Evolutionary conservation across 2,888 invertebrate genomes (phyloP), one percentile per base, ranked within the genome.

Genomic region (Dione juno): DNA sequence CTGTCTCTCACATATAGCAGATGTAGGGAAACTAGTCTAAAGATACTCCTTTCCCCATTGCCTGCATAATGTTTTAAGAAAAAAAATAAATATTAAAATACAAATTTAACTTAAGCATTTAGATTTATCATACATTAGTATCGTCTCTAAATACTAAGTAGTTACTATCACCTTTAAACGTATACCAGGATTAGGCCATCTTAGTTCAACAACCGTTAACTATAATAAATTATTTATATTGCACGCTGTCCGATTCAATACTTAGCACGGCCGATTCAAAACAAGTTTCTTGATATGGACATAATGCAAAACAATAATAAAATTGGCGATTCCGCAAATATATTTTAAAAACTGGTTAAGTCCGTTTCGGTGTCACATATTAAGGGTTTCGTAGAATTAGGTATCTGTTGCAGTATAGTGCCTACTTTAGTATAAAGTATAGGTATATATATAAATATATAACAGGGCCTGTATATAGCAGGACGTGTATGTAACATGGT

Each of bases 141-240:
- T 54, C n/a, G 13, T 54, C 5, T 35, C n/a, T 45, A 16, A 57
- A 16, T 40, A 57, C 16, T 57, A 40, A 57, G 40, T 19, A 19
- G 57, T 16, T 16, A 40, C 37, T n/a, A 54, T 37, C 48, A 13
- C 48, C 16, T 37, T 35, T 48, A 52, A 50, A 48, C 52, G 52
- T 40, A 40, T 19, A 64, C 37, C 37, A 48, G 40, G 50, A 64
- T 64, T 64, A 64, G 64, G 64, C 64, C 64, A 64, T 64, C 52
- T 64, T 64, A 52, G 64, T 64, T 64, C 64, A 64, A 52, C 37
- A 48, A 64, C 64, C 48, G 64, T 37, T 50, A 64, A 52, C 50
- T 64, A 52, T 52, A 64, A 64, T 64, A 64, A 64, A 64, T 64
- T 50, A 64, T 64, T 64, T 64, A 64, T 64, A 64, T 64, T 64